A percentile compares a stretch with the other conserved stretches of the same genome.
phyloP scores from a whole-genome alignment of 2,888 invertebrate genomes.

The Harmothoe impar region DNA sequence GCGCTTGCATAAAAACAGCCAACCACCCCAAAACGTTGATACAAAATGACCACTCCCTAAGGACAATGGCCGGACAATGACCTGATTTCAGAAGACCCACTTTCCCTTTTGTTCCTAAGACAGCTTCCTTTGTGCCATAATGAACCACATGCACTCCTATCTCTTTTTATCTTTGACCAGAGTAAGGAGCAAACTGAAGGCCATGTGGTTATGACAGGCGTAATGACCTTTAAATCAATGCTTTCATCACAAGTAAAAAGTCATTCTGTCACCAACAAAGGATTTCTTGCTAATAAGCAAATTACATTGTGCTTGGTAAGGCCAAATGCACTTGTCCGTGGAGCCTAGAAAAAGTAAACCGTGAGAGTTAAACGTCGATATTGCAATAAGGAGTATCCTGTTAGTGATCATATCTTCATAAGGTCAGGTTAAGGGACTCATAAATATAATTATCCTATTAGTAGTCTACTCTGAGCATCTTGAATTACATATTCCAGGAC shows the following conservation, averaged over 20 bases:
- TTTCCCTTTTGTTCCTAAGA: too few species aligned
- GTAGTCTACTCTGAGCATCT: background rate
- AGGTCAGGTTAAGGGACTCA: background rate
- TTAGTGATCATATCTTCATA: background rate
- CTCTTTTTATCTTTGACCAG: too few species aligned
- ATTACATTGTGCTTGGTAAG: background rate
- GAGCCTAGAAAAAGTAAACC: background rate
- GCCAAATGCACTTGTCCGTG: background rate
- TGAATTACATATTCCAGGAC: background rate
- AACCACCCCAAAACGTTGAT: too few species aligned
- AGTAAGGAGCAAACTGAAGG: background rate
- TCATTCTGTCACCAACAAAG: conserved; percentile 9
- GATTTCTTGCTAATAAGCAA: background rate
- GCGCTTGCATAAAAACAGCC: too few species aligned
- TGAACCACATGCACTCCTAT: too few species aligned
- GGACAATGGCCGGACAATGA: too few species aligned
- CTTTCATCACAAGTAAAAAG: background rate
- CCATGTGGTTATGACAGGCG: background rate
- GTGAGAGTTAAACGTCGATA: background rate
- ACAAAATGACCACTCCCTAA: too few species aligned
- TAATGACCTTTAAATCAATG: background rate
- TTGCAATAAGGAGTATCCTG: background rate
- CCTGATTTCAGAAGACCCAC: too few species aligned
- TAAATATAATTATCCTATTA: background rate
- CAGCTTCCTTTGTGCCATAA: too few species aligned